Base-by-base conservation (phyloP, 2,888 invertebrate genomes). In the Hypomecis atomaria region DNA sequence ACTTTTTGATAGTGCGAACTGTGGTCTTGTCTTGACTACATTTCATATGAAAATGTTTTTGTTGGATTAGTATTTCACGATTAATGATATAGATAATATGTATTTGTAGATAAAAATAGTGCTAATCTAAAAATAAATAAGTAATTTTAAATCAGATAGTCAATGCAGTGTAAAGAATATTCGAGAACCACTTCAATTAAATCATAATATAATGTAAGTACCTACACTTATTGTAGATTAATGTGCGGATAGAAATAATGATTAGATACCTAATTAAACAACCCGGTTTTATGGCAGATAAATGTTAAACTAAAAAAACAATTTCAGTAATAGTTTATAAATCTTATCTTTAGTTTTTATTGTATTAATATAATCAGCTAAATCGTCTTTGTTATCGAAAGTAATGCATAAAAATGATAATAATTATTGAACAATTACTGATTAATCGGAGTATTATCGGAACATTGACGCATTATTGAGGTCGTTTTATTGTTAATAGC, bases 381-480 rank as follows among this genome's bases (percentile, higher is more conserved):
- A 65, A 61, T 65, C 57, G 53, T 53, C 57, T 40, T 13, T 42
- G n/a, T 69, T 77, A 75, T 76, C 75, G 67, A 34, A 33, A 59
- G 33, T 53, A 68, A 69, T 73, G 74, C 69, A 71, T 65, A 56
- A 59, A n/a, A 62, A 62, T 62, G 79, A 78, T 79, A 76, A 75
- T 62, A 71, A 49, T 66, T 56, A 66, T 69, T 66, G 62, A 71
- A 72, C 66, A 74, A 79, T 77, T 78, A 79, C 69, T 66, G 68
- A 60, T 71, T 76, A 77, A 78, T 78, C 69, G 63, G 53, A 57
- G 50, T 43, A 66, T 79, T 67, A 77, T 75, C 73, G 53, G 55
- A 49, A 62, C 69, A 75, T 76, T 74, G 71, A 65, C 70, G 75
- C 72, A 73, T 60, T 73, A 78, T 74, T 76, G 67, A 59, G 61